Base-by-base conservation (phyloP, 37 sponge, comb jelly and placozoan genomes). In the Spongilla lacustris region DNA sequence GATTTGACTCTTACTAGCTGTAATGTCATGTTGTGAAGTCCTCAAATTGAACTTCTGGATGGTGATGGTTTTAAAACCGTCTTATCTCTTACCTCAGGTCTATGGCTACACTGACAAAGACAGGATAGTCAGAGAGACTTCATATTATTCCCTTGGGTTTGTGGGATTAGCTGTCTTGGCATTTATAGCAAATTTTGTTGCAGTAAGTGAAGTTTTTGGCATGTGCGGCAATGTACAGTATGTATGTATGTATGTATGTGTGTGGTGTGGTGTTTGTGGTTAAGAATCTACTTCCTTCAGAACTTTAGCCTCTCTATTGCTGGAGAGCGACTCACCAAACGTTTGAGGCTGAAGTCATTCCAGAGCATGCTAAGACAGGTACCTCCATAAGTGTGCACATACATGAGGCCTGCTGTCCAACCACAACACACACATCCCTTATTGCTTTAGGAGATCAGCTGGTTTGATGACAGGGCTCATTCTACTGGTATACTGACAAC, bases 401-500 rank as follows among this genome's bases (percentile, higher is more conserved):
- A n/a, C n/a, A n/a, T n/a, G n/a, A n/a, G n/a, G 41, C 41, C 3
- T 41, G 6, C 41, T 9, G 41, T 6, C 41, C n/a, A n/a, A 41
- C 6, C 41, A 41, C 41, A 17, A 17, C 11, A 1, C 58, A 6
- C 11, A 13, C 58, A 8, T 14, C 21, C 58, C 58, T 14, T 14
- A 17, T 58, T 58, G n/a, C n/a, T 36, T 6, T 67, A 86, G 80
- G 95, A 98, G 34, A 89, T 96, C 8, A 81, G 70, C 23, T 98
- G 92, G 94, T 98, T 92, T 90, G 98, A 98, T 69, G 71, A 80
- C 5, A 80, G 69, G 30, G 36, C 48, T 1, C 86, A 96, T 68
- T 77, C 91, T 24, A 94, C 97, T 33, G 96, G 96, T 2, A 89
- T 91, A 11, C 87, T 98, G 24, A 85, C 96, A 30, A 90, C 93